Conservation (phyloP, 1,140 invertebrate species). For the Sesamia nonagrioides region DNA sequence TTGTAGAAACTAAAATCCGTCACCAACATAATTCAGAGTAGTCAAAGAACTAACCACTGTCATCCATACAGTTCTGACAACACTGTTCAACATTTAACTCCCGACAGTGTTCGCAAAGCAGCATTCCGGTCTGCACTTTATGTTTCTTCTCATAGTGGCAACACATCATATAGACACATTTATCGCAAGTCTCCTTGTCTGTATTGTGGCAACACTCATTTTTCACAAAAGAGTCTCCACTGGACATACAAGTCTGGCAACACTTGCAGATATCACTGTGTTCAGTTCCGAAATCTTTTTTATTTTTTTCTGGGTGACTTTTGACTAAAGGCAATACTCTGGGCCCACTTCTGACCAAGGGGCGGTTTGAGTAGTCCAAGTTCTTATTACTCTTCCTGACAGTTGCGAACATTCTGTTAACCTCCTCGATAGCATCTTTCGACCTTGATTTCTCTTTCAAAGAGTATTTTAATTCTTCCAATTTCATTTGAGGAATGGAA, state of each 20-base stretch:
- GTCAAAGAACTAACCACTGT: neutral
- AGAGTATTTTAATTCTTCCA: conserved; percentile 76
- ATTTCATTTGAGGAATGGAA: conserved; percentile 81
- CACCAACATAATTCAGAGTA: neutral
- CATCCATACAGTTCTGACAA: conserved; percentile 3
- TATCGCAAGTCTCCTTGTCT: conserved; percentile 51
- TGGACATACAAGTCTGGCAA: conserved; percentile 71
- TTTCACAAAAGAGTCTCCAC: conserved; percentile 69
- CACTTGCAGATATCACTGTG: conserved; percentile 54
- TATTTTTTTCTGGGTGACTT: conserved; percentile 51
- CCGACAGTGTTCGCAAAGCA: conserved; percentile 56
- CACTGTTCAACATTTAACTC: conserved; percentile 8
- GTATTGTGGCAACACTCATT: conserved; percentile 57
- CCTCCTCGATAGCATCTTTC: conserved; percentile 80
- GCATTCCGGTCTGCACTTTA: conserved; percentile 39
- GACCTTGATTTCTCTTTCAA: conserved; percentile 75
- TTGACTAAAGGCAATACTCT: conserved; percentile 79
- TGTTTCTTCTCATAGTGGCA: conserved; percentile 60
- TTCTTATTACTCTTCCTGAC: conserved; percentile 63
- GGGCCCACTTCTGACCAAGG: conserved; percentile 71
- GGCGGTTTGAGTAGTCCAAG: conserved; percentile 65
- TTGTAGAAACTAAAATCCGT: neutral
- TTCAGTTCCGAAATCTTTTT: conserved; percentile 10
- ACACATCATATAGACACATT: conserved; percentile 61
- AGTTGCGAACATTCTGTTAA: conserved; percentile 80